A percentile compares a stretch with the other conserved stretches of the same genome.
phyloP scores from a whole-genome alignment of 2,113 vertebrate genomes.

The Halcyon senegalensis region DNA sequence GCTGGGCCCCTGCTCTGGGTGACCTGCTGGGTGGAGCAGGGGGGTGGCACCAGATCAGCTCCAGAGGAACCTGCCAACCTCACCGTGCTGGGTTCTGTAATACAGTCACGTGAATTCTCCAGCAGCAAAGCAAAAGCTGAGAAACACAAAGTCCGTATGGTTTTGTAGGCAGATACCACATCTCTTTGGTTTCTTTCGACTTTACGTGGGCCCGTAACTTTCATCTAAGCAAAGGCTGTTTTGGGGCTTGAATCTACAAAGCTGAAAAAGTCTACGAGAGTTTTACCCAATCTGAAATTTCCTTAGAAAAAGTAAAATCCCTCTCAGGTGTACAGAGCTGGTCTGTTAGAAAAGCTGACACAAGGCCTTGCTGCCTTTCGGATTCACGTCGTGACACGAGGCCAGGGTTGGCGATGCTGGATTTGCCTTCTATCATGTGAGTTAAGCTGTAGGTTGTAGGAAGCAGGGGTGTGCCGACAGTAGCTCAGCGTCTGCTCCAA shows the following conservation, averaged over 20 bases:
- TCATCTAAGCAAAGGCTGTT: neutral
- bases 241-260: neutral
- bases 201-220: neutral
- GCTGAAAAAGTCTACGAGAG: neutral
- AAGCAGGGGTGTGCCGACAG: neutral
- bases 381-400: rapidly evolving
- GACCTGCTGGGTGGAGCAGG: no score
- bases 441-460: neutral
- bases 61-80: no score
- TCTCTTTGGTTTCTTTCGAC: neutral
- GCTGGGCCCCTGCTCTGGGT: no score
- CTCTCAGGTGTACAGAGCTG: neutral
- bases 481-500: rapidly evolving
- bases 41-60: no score
- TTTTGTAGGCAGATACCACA: neutral
- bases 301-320: neutral
- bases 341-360: neutral
- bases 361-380: neutral
- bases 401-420: neutral
- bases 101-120: no score
- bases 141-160: rapidly evolving
- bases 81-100: no score
- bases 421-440: rapidly evolving
- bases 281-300: neutral
- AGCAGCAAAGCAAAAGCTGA: neutral